Evolutionary conservation across 2,888 invertebrate genomes (phyloP).

Genomic region (Poecilus cupreus): DNA sequence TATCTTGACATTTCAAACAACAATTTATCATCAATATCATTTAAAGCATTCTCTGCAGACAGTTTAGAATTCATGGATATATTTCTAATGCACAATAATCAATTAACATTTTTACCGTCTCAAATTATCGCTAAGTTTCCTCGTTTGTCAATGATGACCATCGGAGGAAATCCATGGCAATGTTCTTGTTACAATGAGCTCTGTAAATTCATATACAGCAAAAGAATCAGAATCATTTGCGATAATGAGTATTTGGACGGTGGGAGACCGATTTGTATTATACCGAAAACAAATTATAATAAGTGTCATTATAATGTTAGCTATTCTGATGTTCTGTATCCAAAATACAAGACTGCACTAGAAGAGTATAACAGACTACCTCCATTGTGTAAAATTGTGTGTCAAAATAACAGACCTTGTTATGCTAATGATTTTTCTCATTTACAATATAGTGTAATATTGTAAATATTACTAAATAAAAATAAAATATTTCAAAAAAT

Average conservation of each 20-base stretch:
- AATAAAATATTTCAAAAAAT: no score
- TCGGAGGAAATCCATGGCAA: slow-evolving; percentile 23
- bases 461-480: no score
- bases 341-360: not conserved
- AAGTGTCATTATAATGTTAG: not conserved
- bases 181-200: not conserved
- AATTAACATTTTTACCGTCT: not conserved
- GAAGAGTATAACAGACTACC: not conserved
- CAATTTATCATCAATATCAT: not conserved
- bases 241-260: slow-evolving; percentile 8
- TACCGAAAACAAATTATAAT: not conserved
- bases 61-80: slow-evolving; percentile 11
- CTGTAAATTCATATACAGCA: not conserved
- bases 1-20: slow-evolving; percentile 24
- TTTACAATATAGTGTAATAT: not conserved
- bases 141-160: not conserved
- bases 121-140: not conserved
- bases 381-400: slow-evolving; percentile 17
- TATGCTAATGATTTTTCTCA: not conserved
- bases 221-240: not conserved
- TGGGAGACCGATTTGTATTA: not conserved
- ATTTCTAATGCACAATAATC: slow-evolving; percentile 1
- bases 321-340: not conserved
- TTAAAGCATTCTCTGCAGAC: not conserved
- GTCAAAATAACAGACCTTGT: not conserved